Base-by-base conservation (phyloP, 2,888 invertebrate species). In the Bellardia pandia region DNA sequence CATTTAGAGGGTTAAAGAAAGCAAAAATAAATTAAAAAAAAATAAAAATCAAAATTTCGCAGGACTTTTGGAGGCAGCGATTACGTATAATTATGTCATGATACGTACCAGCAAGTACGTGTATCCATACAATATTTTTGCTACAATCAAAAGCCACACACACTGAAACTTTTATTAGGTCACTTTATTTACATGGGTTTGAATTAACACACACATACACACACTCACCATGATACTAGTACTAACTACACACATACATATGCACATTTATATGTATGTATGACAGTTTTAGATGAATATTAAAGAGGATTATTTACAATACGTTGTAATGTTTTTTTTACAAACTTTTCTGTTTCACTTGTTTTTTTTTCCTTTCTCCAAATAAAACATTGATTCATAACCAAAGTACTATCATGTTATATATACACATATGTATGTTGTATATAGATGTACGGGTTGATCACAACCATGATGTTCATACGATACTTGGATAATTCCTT, bases 261-360 rank as follows among this genome's bases (percentile, higher is more conserved):
- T 66, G 40, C 40, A 58, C 9, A 45, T 74, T 40, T 66, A 14
- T 53, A n/a, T 56, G 42, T 33, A 14, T 48, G 13, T 62, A 9
- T 60, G 58, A 13, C 48, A 58, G 4, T 66, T 78, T 78, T 42
- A 79, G 48, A 58, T 42, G 74, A 80, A 77, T 69, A 81, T 81
- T 84, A 58, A 77, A 77, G 53, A 75, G 80, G 69, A 87, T 82
- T 78, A 85, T 85, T 87, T 78, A 58, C 40, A 68, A 74, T 62
- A 69, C 33, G 60, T 74, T 72, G 58, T 86, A 48, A 14, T 23
- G 23, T 23, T 23, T 51, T 72, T 30, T 62, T 33, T 48, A 58
- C 13, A 72, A 72, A 37, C 13, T 72, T 42, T 72, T 66, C 16
- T 40, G 40, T 42, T 42, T 7, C 37, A 37, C 37, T 37, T 37